A percentile compares a stretch with the other conserved stretches of the same genome.
phyloP scores from a whole-genome alignment of 2,113 vertebrate genomes.

The Hippotragus niger region DNA sequence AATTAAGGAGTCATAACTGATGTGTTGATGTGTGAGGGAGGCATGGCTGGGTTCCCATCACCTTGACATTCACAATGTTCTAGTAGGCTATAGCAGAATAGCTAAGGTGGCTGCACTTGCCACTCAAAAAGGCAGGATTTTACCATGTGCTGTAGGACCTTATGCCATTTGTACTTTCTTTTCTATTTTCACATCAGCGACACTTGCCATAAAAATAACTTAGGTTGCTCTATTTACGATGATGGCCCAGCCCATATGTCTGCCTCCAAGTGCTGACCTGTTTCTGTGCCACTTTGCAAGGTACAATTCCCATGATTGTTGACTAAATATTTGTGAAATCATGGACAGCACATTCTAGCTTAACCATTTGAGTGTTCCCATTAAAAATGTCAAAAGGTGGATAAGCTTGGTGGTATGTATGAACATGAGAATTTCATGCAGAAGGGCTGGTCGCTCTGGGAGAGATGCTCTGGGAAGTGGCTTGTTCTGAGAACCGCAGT shows the following conservation, averaged over 20 bases:
- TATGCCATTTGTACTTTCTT: not conserved
- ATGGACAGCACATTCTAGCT: not conserved
- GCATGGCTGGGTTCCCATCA: not conserved
- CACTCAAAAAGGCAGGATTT: not conserved
- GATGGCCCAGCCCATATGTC: not conserved
- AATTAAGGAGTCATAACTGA: not conserved
- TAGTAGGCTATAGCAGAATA: not conserved
- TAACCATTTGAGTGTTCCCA: not conserved
- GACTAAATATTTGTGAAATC: not conserved
- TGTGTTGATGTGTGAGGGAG: not conserved
- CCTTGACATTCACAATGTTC: not conserved
- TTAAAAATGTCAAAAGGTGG: not conserved
- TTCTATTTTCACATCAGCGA: not conserved
- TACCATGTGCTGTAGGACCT: not conserved
- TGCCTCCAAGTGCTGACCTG: not conserved
- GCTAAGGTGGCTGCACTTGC: not conserved
- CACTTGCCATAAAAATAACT: not conserved
- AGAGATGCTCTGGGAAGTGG: not conserved
- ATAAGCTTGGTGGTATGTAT: too few species aligned
- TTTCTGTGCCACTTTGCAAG: not conserved
- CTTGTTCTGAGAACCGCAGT: not conserved
- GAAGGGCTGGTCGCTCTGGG: not conserved
- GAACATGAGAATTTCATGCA: not conserved
- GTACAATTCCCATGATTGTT: not conserved
- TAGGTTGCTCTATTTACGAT: not conserved